A percentile compares a stretch with the other conserved stretches of the same genome.
These are phyloP conservation scores for Plebejus anna DNA, from an alignment of 2,888 invertebrate species.

Conservation along the genomic window DNA sequence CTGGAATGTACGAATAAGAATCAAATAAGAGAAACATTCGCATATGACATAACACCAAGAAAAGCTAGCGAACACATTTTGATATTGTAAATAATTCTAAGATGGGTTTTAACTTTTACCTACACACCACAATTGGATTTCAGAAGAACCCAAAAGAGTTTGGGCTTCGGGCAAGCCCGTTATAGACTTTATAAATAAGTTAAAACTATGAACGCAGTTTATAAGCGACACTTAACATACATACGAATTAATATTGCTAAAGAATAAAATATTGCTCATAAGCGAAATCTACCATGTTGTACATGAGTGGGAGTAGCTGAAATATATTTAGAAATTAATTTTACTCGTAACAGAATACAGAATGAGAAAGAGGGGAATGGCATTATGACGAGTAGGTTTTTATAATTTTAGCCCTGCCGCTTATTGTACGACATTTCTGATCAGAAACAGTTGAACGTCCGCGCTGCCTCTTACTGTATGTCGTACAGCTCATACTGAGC, in stretches of 20 bases:
- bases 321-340: background rate
- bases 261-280: conserved; percentile 27
- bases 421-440: too few species aligned
- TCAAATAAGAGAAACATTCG: conserved; percentile 14
- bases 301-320: conserved; percentile 19
- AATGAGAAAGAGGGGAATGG: background rate
- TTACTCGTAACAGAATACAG: background rate
- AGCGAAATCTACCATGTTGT: conserved; percentile 23
- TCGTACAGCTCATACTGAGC: too few species aligned
- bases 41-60: conserved; percentile 24
- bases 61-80: conserved; percentile 31
- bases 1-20: conserved; percentile 54
- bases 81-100: conserved; percentile 24
- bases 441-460: too few species aligned
- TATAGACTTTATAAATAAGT: conserved; percentile 19
- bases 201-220: conserved; percentile 23
- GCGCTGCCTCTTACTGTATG: too few species aligned
- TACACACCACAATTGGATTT: background rate
- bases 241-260: conserved; percentile 27
- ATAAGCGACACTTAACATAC: conserved; percentile 19
- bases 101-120: background rate
- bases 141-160: background rate
- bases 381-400: background rate
- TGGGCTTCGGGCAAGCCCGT: background rate
- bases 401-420: background rate